Percentiles rank a stretch among this genome's conserved stretches.
Conservation (phyloP, 1,140 invertebrate genomes). For the Hyles vespertilio region DNA sequence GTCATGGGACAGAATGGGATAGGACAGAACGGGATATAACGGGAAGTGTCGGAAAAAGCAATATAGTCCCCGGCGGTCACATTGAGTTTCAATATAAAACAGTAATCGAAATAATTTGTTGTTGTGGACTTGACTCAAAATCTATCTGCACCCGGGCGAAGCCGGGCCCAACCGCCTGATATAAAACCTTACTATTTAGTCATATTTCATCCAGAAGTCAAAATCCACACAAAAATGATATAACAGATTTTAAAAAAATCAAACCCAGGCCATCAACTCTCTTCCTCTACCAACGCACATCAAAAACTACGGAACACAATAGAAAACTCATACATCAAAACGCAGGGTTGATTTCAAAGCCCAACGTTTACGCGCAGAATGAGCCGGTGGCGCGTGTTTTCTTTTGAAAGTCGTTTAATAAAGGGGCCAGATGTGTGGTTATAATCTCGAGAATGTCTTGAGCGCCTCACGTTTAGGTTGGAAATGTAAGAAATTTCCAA, state of each 20-base stretch:
- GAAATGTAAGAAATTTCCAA: slow-evolving; percentile 36
- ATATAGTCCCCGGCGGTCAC: too few relatives aligned
- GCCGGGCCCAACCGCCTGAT: too few relatives aligned
- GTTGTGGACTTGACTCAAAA: too few relatives aligned
- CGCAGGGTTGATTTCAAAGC: background rate
- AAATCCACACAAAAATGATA: background rate
- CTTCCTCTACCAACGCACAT: background rate
- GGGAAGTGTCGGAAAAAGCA: too few relatives aligned
- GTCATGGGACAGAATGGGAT: too few relatives aligned
- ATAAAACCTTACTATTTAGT: too few relatives aligned
- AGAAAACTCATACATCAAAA: background rate
- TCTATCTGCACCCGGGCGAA: too few relatives aligned
- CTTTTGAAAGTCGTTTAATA: slow-evolving; percentile 29
- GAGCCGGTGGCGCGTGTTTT: slow-evolving; percentile 13
- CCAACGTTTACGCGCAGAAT: background rate
- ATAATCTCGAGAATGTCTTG: slow-evolving; percentile 23
- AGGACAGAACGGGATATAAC: too few relatives aligned
- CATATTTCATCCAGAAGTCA: background rate
- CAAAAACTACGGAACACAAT: background rate
- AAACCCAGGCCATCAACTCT: background rate
- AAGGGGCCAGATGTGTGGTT: slow-evolving; percentile 27
- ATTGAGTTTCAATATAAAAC: too few relatives aligned
- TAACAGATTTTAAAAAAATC: background rate
- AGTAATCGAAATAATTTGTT: too few relatives aligned
- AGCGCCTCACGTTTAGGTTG: slow-evolving; percentile 29